Evolutionary conservation across 2,797 vertebrate genomes (phyloP), one percentile per base, ranked within the genome.

Genomic region (Alauda arvensis): DNA sequence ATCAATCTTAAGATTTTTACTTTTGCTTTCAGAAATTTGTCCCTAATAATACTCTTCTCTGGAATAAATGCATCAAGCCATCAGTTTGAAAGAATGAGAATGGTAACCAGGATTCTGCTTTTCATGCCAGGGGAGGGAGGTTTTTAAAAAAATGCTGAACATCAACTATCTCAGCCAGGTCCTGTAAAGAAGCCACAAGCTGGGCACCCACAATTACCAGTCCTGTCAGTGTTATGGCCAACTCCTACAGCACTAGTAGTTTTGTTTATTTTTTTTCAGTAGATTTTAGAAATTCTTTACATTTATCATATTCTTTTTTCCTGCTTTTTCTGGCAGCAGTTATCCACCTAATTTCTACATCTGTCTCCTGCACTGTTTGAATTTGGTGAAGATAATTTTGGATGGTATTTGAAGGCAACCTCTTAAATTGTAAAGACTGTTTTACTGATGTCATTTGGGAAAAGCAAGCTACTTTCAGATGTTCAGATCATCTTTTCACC

Each of bases 391-490:
- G 60, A 72, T 51, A 0, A 68, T 87, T 84, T 87, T 55, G 33
- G 21, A 77, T 34, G 9, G 42, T 56, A 85, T 87, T 92, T 87
- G 86, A 86, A 94, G 76, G 77, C 75, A 83, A 89, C 70, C 23
- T 86, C 69, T 81, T 89, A 61, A 66, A 84, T 42, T 67, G 65
- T 67, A 59, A 70, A 87, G 37, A 68, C 39, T 37, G 29, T 80
- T 88, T 83, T 78, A 84, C 42, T 69, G 9, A 56, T 93, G 62
- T 26, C 53, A 79, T 88, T 28, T 84, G 68, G 84, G 86, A 56
- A 91, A 92, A 85, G 53, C 39, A 85, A 94, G 43, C 45, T 92
- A 86, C 86, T 91, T 90, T 79, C 46, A 88, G 40, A 92, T 65
- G 53, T 65, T 94, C 56, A 78, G 37, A 90, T 90, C 52, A 85